phyloP scores from a whole-genome alignment of 1,140 invertebrate species.

The Eciton burchellii region DNA sequence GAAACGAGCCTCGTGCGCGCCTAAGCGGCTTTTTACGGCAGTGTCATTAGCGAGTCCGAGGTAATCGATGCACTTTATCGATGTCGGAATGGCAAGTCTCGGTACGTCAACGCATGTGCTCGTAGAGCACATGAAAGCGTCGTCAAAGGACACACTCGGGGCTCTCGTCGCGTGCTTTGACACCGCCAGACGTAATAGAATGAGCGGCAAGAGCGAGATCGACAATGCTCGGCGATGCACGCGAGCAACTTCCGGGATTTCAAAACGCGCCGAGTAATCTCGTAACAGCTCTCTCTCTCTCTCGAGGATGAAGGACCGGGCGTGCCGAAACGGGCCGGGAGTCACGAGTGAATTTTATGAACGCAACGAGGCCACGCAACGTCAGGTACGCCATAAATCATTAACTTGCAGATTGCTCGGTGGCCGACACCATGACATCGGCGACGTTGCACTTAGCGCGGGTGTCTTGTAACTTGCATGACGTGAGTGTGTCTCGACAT shows the following conservation, averaged over 20 bases:
- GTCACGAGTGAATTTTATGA: constrained; percentile 49
- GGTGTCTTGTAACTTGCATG: constrained; percentile 46
- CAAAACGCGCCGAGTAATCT: constrained; percentile 31
- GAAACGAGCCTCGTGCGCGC: too few species aligned
- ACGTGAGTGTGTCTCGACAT: constrained; percentile 39
- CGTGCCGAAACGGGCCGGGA: constrained; percentile 25
- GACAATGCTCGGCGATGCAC: background rate
- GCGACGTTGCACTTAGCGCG: constrained; percentile 40
- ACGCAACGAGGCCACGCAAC: constrained; percentile 22
- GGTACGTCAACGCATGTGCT: background rate
- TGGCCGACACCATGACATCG: constrained; percentile 46
- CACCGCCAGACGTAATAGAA: constrained; percentile 25
- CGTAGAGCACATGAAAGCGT: constrained; percentile 1
- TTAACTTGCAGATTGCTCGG: constrained; percentile 46
- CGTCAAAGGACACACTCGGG: constrained; percentile 27
- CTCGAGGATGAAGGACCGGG: constrained; percentile 34
- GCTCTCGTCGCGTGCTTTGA: background rate
- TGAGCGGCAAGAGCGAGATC: background rate
- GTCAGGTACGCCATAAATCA: constrained; percentile 51
- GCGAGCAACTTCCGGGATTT: constrained; percentile 46
- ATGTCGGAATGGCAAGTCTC: constrained; percentile 20
- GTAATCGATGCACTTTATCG: constrained; percentile 21
- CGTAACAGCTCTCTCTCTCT: constrained; percentile 31
- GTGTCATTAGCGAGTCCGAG: background rate
- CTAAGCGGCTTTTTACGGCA: background rate